phyloP scores from a whole-genome alignment of 2,888 invertebrate genomes.

The Euzetes globulus region DNA sequence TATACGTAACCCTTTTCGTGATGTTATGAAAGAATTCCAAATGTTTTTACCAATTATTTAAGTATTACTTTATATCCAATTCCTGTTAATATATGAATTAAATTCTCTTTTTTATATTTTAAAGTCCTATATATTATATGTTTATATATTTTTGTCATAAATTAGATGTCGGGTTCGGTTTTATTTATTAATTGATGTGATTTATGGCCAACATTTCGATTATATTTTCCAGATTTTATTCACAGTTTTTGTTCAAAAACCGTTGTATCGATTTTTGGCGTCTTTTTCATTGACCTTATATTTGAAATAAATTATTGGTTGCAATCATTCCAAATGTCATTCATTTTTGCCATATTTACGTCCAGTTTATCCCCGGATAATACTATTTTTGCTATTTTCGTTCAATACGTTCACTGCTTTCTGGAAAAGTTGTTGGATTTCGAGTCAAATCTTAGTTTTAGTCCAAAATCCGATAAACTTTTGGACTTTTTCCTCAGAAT shows the following conservation, averaged over 20 bases:
- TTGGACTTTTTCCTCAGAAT: no score
- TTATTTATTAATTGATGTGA: conserved; percentile 6
- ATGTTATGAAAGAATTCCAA: neutral
- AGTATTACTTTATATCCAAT: conserved; percentile 1
- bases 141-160: neutral
- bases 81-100: neutral
- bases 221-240: conserved; percentile 17
- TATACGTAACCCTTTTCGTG: neutral
- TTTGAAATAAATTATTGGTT: conserved; percentile 27
- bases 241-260: conserved; percentile 4
- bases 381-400: no score
- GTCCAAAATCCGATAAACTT: no score
- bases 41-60: neutral
- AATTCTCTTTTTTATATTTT: neutral
- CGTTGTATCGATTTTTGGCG: neutral
- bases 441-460: no score
- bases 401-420: no score
- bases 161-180: neutral
- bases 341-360: no score
- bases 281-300: conserved; percentile 18
- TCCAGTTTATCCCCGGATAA: no score
- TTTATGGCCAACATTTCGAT: conserved; percentile 7
- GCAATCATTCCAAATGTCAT: neutral
- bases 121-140: neutral
- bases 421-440: no score